Conservation (phyloP, 2,113 vertebrate genomes). For the Trachemys scripta region DNA sequence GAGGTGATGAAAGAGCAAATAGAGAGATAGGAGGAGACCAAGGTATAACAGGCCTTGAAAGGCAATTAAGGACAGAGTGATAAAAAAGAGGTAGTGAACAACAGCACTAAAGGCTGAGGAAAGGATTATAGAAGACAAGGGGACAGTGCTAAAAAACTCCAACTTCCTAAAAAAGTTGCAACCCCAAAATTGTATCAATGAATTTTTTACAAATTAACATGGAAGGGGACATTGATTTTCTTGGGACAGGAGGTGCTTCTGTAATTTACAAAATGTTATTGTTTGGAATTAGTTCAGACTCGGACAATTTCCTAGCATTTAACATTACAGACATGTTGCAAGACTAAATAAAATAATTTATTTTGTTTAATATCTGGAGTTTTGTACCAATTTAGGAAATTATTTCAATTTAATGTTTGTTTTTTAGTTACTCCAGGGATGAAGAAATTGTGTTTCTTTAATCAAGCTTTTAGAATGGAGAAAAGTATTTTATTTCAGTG, state of each 20-base stretch:
- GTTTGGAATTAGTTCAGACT: background rate
- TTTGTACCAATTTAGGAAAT: background rate
- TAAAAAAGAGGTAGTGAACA: background rate
- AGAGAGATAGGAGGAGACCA: background rate
- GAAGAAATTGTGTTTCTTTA: too few species aligned
- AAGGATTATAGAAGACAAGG: background rate
- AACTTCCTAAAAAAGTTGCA: background rate
- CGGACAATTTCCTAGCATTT: background rate
- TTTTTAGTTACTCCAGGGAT: background rate
- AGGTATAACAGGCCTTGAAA: background rate
- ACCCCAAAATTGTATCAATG: background rate
- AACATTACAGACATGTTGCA: background rate
- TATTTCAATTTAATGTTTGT: background rate
- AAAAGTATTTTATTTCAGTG: too few species aligned
- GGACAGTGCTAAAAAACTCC: background rate
- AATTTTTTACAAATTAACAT: background rate
- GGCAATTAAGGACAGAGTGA: background rate
- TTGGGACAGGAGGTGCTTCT: background rate
- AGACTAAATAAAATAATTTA: background rate
- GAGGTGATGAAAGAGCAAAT: background rate
- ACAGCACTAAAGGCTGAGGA: background rate
- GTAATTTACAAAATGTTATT: background rate
- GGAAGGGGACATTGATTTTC: background rate
- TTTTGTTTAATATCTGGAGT: background rate
- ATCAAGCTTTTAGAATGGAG: too few species aligned